A percentile compares a stretch with the other conserved stretches of the same genome.
phyloP scores from a whole-genome alignment of 1,140 invertebrate species.

The Brachionus angularis region DNA sequence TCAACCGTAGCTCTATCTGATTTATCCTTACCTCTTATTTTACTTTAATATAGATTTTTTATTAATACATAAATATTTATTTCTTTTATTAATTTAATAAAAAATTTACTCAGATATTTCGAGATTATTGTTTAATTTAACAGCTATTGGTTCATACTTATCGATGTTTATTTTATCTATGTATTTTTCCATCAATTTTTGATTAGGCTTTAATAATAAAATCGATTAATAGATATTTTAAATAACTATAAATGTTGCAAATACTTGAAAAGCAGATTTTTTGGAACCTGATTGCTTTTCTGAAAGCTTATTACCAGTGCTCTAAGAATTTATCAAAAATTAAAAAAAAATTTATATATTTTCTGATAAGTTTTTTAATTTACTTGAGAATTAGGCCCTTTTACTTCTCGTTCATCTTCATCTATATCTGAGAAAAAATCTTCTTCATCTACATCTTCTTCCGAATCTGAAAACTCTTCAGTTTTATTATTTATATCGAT shows the following conservation, averaged over 20 bases:
- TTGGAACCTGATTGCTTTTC: background rate
- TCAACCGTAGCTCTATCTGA: conserved; percentile 89
- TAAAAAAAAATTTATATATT: background rate
- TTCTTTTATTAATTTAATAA: background rate
- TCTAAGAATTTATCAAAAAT: conserved; percentile 18
- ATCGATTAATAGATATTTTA: too few species aligned
- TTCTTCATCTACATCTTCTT: conserved; percentile 4
- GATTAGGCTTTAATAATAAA: conserved; percentile 1
- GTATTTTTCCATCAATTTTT: conserved; percentile 39
- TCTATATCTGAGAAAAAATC: conserved; percentile 26
- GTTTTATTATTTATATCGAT: too few species aligned
- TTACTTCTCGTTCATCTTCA: conserved; percentile 12
- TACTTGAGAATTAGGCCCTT: conserved; percentile 39
- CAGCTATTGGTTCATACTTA: conserved; percentile 32
- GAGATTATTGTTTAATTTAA: conserved; percentile 7
- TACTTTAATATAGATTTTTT: background rate
- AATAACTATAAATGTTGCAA: too few species aligned
- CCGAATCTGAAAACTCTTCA: background rate
- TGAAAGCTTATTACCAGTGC: background rate
- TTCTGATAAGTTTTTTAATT: background rate
- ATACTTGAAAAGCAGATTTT: conserved; percentile 23
- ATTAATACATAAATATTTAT: background rate
- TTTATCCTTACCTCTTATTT: conserved; percentile 71
- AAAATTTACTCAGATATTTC: conserved; percentile 36
- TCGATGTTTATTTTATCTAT: conserved; percentile 44